Conservation (phyloP, 2,113 vertebrate genomes). For the Triplophysa dalaica region DNA sequence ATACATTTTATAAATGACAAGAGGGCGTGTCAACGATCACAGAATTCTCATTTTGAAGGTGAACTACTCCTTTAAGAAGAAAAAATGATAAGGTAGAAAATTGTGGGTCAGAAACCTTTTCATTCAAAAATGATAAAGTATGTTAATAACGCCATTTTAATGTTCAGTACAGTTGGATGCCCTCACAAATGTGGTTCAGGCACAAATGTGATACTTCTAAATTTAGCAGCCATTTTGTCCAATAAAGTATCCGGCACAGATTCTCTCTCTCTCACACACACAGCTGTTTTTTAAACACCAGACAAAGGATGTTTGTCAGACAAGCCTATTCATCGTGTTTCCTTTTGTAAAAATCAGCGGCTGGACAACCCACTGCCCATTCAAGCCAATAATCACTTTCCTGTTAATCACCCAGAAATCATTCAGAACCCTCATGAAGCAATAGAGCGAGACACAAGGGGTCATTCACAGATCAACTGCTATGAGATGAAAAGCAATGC, state of each 20-base stretch:
- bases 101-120: too few relatives aligned
- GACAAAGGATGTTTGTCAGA: conserved; percentile 70
- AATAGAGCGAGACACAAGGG: neutral
- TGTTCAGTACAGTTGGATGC: too few relatives aligned
- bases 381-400: conserved; percentile 68
- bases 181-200: too few relatives aligned
- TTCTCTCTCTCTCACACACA: conserved; percentile 43
- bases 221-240: too few relatives aligned
- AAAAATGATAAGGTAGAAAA: too few relatives aligned
- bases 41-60: too few relatives aligned
- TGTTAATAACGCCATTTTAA: neutral
- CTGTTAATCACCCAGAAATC: conserved; percentile 35
- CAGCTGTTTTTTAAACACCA: conserved; percentile 50
- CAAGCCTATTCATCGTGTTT: conserved; percentile 66
- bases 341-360: conserved; percentile 71
- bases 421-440: conserved; percentile 60
- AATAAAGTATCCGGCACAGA: neutral
- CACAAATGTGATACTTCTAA: too few relatives aligned
- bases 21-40: too few relatives aligned
- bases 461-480: too few relatives aligned
- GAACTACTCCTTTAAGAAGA: too few relatives aligned
- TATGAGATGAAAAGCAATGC: neutral
- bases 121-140: too few relatives aligned
- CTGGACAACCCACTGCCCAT: conserved; percentile 68
- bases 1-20: too few relatives aligned